phyloP scores from a whole-genome alignment of 2,113 vertebrate species.

The Ceratotherium simum region DNA sequence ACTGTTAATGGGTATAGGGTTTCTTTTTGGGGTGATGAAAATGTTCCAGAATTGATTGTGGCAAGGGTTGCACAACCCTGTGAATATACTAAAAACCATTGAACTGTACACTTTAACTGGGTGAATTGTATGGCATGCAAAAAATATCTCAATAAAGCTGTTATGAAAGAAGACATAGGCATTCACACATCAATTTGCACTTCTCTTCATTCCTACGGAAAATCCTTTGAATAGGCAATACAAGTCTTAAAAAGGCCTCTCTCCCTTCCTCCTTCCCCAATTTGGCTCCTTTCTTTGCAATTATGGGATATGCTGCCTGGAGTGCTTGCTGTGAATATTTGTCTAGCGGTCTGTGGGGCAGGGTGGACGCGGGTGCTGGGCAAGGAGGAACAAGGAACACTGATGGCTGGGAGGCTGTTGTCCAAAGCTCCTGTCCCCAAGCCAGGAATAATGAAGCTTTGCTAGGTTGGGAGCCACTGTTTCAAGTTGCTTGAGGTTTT shows the following conservation, averaged over 20 bases:
- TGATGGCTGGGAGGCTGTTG: not conserved
- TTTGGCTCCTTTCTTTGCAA: slow-evolving; percentile 36
- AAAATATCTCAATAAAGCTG: not conserved
- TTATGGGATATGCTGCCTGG: not conserved
- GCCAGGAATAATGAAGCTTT: slow-evolving; percentile 81
- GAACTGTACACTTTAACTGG: not conserved
- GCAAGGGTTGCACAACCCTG: not conserved
- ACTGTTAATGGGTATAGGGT: not conserved
- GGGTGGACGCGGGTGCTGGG: not conserved
- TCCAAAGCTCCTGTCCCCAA: slow-evolving; percentile 43
- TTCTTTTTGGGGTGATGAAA: not conserved
- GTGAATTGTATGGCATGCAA: not conserved
- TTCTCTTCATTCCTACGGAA: not conserved
- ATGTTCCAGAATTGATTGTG: not conserved
- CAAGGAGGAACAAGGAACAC: not conserved
- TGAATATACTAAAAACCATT: not conserved
- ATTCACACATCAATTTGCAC: not conserved
- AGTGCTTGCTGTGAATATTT: not conserved
- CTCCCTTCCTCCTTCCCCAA: not conserved
- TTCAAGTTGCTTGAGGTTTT: slow-evolving; percentile 72
- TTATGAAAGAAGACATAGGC: not conserved
- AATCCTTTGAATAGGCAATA: not conserved
- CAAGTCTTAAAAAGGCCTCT: not conserved
- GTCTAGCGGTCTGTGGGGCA: slow-evolving; percentile 22
- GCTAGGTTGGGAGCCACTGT: slow-evolving; percentile 71